Evolutionary conservation across 2,113 vertebrate species (phyloP).

Genomic region (Patagioenas fasciata): DNA sequence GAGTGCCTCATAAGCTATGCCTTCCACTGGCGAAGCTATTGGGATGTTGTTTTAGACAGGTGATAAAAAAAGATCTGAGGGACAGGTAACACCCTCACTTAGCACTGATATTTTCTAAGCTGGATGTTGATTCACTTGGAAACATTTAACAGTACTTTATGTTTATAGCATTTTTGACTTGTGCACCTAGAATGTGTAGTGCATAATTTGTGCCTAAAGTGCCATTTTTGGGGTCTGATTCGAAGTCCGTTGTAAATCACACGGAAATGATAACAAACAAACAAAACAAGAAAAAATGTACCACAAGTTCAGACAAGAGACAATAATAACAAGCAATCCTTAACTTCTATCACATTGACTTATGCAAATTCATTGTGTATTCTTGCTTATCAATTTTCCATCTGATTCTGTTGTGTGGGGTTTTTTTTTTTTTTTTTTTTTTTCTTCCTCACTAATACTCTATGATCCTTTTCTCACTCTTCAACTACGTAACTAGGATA

Average conservation of each 20-base stretch:
- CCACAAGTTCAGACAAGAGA: neutral
- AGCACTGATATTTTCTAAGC: neutral
- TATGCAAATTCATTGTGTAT: neutral
- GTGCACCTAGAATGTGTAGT: neutral
- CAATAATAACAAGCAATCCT: neutral
- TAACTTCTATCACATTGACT: neutral
- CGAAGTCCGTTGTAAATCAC: neutral
- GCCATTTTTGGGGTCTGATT: neutral
- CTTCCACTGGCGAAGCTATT: neutral
- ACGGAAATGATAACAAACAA: neutral
- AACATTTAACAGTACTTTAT: neutral
- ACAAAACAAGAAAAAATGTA: neutral
- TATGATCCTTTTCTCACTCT: neutral
- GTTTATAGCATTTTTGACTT: neutral
- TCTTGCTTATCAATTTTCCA: neutral
- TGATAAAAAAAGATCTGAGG: neutral
- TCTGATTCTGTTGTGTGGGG: fast-evolving
- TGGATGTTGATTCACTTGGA: neutral
- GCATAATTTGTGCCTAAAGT: neutral
- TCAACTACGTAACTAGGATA: neutral
- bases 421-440: neutral
- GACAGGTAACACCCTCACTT: neutral
- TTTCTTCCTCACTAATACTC: neutral
- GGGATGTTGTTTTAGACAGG: neutral
- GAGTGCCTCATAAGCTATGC: neutral